These are phyloP conservation scores for Trididemnum miniatum DNA, from an alignment of 23 tunicate species.

Conservation along the genomic window DNA sequence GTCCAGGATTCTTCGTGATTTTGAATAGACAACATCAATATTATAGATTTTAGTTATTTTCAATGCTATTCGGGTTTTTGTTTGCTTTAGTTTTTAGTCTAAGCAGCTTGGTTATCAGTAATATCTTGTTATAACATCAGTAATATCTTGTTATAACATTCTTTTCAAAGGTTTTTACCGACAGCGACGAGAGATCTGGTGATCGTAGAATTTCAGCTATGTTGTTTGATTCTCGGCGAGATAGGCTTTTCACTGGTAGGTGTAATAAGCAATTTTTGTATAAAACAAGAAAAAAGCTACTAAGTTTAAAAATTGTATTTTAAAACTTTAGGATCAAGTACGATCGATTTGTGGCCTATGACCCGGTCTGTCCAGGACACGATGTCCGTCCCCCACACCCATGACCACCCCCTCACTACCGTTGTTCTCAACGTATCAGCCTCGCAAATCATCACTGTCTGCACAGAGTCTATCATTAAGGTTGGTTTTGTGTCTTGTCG, in stretches of 20 bases:
- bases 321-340: conserved; percentile 56
- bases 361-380: conserved; percentile 89
- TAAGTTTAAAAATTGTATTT: too few relatives aligned
- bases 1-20: too few relatives aligned
- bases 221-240: conserved; percentile 75
- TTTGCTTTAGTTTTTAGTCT: too few relatives aligned
- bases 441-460: conserved; percentile 60
- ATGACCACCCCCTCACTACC: conserved; percentile 75
- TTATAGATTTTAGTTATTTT: too few relatives aligned
- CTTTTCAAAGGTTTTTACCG: conserved; percentile 73
- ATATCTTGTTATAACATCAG: too few relatives aligned
- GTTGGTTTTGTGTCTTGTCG: too few relatives aligned
- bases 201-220: conserved; percentile 78
- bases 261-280: too few relatives aligned
- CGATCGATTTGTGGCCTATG: conserved; percentile 91
- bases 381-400: conserved; percentile 91
- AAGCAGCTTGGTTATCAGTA: too few relatives aligned
- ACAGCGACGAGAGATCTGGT: conserved; percentile 81
- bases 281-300: too few relatives aligned
- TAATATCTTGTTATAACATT: too few relatives aligned
- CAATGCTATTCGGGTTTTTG: too few relatives aligned
- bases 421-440: conserved; percentile 47
- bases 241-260: conserved; percentile 75
- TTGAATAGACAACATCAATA: too few relatives aligned
- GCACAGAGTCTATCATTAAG: conserved; percentile 84